Base-by-base conservation (phyloP, 2,797 vertebrate species). In the Manis crassicaudata region DNA sequence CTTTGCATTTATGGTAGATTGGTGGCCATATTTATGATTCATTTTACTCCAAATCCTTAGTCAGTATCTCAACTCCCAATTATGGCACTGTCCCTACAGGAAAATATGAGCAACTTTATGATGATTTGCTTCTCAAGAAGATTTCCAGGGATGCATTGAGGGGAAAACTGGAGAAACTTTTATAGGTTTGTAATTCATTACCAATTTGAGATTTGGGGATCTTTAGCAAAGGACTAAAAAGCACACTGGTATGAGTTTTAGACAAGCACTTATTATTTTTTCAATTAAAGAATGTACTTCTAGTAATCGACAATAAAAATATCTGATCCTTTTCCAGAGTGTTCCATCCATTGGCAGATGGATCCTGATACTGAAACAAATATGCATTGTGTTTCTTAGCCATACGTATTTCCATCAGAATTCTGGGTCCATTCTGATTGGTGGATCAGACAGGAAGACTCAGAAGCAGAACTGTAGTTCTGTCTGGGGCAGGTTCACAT, bases 1-100 rank as follows among this genome's bases (percentile, higher is more conserved):
- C 25, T 89, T 97, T 95, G 83, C 85, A 72, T 97, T 97, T 96
- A 96, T 86, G 82, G 79, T 85, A 77, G 90, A 87, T 73, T 13
- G 29, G 86, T 76, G 37, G 37, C 56, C 83, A 92, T 87, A 96
- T 84, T 87, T 76, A 68, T 91, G 94, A 96, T 95, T 93, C 96
- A 94, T 97, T 95, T 95, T 50, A 84, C 85, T 83, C 86, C 76
- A 95, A 80, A 83, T 92, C 56, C 70, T 96, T 79, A 90, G 83
- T 88, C 63, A 50, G 25, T 83, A 77, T 84, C 56, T 95, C 62
- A 83, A 37, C 60, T 86, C 86, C 86, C 80, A 94, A 86, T 95
- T 94, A 96, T 62, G 43, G 27, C 68, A 56, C 21, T 92, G 37
- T 95, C 80, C 52, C 58, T 97, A 16, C 35, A 90, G 94, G 76